phyloP scores from a whole-genome alignment of 2,113 vertebrate species.

The Gnathonemus longibarbis region DNA sequence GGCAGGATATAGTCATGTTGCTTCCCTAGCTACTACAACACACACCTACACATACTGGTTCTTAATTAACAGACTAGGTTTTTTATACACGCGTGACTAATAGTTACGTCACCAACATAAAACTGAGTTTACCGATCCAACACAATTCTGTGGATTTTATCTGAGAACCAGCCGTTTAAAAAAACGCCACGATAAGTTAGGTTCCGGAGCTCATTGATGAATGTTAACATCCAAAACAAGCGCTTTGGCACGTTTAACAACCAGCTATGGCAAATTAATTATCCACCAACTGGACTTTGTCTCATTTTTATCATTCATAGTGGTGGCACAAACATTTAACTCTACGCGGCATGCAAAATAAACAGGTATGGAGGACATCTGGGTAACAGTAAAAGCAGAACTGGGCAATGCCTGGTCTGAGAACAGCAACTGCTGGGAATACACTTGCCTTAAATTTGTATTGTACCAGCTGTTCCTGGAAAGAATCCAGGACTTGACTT shows the following conservation, averaged over 20 bases:
- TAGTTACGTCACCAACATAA: not conserved
- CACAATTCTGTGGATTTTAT: not conserved
- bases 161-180: not conserved
- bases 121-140: not conserved
- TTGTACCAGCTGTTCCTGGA: not conserved
- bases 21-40: not conserved
- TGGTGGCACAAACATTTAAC: not conserved
- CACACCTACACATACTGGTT: not conserved
- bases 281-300: not conserved
- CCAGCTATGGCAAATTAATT: not conserved
- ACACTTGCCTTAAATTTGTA: not conserved
- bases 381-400: not conserved
- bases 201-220: not conserved
- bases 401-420: not conserved
- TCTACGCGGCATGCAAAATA: not conserved
- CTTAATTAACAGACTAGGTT: not conserved
- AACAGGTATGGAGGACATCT: too few relatives aligned
- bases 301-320: not conserved
- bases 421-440: not conserved
- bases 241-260: not conserved
- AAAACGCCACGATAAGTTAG: not conserved
- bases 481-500: not conserved
- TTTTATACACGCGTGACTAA: not conserved
- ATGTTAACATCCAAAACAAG: not conserved
- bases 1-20: not conserved